Conservation (phyloP, 1,140 invertebrate genomes). For the Sipha flava region DNA sequence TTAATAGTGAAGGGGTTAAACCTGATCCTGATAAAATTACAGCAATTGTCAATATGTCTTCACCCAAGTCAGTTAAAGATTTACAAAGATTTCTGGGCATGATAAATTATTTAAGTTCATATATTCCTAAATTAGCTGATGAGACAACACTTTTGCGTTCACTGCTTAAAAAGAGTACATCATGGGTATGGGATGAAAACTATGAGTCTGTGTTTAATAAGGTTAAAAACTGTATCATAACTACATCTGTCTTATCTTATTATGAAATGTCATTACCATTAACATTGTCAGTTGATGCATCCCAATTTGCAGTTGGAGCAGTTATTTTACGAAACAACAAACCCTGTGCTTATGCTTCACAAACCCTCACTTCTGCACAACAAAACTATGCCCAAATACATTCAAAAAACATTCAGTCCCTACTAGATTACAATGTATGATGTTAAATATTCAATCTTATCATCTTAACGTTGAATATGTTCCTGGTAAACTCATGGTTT, state of each 20-base stretch:
- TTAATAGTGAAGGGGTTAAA: constrained; percentile 41
- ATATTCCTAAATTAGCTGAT: constrained; percentile 39
- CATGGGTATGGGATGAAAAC: constrained; percentile 37
- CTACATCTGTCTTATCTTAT: constrained; percentile 38
- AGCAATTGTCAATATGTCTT: constrained; percentile 41
- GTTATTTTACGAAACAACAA: constrained; percentile 39
- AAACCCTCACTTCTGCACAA: constrained; percentile 40
- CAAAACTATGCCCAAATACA: constrained; percentile 45
- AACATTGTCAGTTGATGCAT: constrained; percentile 40
- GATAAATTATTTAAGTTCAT: constrained; percentile 43
- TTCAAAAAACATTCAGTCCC: constrained; percentile 44
- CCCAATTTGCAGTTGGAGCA: constrained; percentile 41
- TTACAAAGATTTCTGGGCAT: constrained; percentile 45
- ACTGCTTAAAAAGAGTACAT: constrained; percentile 38
- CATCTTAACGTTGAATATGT: constrained; percentile 40
- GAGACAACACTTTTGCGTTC: constrained; percentile 36
- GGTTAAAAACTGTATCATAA: constrained; percentile 38
- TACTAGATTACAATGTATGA: constrained; percentile 44
- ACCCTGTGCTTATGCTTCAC: constrained; percentile 42
- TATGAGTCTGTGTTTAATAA: constrained; percentile 38
- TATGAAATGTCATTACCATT: constrained; percentile 37
- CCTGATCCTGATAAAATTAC: constrained; percentile 41
- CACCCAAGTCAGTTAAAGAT: constrained; percentile 39
- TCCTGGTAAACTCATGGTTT: constrained; percentile 45
- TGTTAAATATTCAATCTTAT: constrained; percentile 41